A percentile compares a stretch with the other conserved stretches of the same genome.
Evolutionary conservation across 2,113 vertebrate genomes (phyloP).

Genomic region (Pteropus alecto): DNA sequence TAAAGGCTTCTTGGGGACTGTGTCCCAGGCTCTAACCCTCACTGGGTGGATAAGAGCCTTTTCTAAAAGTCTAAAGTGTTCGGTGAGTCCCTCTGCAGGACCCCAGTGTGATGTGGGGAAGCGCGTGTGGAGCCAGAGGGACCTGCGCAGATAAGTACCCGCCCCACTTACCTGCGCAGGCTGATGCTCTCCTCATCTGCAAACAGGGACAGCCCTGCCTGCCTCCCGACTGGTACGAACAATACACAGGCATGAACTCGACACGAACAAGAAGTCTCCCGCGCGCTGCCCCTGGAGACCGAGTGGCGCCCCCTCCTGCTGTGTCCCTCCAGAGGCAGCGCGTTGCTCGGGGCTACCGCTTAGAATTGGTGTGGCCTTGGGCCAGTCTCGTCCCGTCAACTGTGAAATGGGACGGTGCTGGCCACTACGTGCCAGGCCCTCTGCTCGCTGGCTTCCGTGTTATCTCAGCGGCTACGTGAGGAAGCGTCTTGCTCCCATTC

Average conservation of each 20-base stretch:
- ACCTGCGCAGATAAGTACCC: background rate
- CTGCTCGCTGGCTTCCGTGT: rapidly evolving
- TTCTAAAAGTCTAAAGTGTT: background rate
- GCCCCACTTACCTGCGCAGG: background rate
- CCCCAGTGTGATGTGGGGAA: too few species aligned
- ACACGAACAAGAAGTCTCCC: rapidly evolving
- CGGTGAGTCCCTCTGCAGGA: background rate
- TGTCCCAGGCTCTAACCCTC: background rate
- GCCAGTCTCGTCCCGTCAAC: background rate
- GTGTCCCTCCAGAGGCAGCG: background rate
- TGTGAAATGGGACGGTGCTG: too few species aligned
- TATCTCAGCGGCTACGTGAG: rapidly evolving
- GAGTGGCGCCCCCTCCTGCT: rapidly evolving
- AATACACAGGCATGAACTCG: rapidly evolving
- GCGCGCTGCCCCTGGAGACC: rapidly evolving
- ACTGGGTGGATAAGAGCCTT: background rate
- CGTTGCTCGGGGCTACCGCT: background rate
- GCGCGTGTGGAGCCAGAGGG: background rate
- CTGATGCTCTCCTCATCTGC: background rate
- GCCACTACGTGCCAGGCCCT: background rate
- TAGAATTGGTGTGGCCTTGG: rapidly evolving
- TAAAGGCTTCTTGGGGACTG: background rate
- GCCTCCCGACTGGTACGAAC: background rate
- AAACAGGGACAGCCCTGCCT: background rate
- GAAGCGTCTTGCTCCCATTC: too few species aligned